phyloP scores from a whole-genome alignment of 2,113 vertebrate genomes.

The Elanus axillaris region DNA sequence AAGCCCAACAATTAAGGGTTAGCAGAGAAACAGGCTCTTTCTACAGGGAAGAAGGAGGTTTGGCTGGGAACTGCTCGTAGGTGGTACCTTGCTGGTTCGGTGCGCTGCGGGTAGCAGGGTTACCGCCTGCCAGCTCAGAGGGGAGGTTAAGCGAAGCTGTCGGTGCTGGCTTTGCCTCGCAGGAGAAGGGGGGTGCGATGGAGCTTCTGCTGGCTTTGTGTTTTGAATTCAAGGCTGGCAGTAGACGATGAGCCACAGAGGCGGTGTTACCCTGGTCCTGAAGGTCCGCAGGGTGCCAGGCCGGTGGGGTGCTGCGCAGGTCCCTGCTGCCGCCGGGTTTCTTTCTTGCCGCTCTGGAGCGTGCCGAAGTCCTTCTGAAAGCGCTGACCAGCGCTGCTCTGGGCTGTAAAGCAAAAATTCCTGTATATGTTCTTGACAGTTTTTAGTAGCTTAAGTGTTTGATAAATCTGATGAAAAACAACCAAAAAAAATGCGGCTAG shows the following conservation, averaged over 20 bases:
- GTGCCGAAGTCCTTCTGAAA: background rate
- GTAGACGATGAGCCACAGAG: background rate
- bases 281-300: background rate
- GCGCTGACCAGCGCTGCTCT: accelerated
- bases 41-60: background rate
- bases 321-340: background rate
- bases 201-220: background rate
- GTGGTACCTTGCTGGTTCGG: background rate
- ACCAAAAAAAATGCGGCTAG: background rate
- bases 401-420: background rate
- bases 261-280: background rate
- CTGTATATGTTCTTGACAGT: background rate
- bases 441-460: background rate
- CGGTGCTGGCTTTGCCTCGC: background rate
- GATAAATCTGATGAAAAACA: background rate
- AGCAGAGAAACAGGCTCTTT: background rate
- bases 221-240: background rate
- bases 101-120: background rate
- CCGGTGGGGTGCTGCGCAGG: background rate
- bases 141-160: background rate
- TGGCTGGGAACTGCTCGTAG: background rate
- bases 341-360: background rate
- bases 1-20: background rate
- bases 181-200: background rate
- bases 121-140: background rate